Base-by-base conservation (phyloP, 2,888 invertebrate genomes). In the Spilosoma lubricipeda region DNA sequence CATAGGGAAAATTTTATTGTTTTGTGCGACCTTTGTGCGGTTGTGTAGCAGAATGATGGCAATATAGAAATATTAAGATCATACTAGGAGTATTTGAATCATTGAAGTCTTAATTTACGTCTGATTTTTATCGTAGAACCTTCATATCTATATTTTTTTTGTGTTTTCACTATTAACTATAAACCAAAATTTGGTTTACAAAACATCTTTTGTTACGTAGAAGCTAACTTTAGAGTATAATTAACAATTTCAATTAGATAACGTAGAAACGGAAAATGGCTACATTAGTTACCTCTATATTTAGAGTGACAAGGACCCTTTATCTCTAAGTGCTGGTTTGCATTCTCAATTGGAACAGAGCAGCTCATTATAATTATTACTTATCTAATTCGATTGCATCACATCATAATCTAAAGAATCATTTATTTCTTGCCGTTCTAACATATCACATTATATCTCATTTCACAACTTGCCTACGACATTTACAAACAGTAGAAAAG, bases 1-100 rank as follows among this genome's bases (percentile, higher is more conserved):
- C 86, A 84, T 81, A 81, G 77, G 80, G 80, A 81, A 83, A 78
- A 73, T 85, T 82, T 79, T 83, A 85, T 83, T 84, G 82, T 84
- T 83, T 80, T 78, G 81, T 78, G 71, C 71, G 76, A 78, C 77
- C 82, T 85, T 84, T 79, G 80, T 69, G 52, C 4, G 59, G 30
- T 13, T 67, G 27, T 52, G 52, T 66, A 27, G 20, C 39, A 66
- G 66, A 33, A 1, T 66, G n/a, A 39, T 52, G 39, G 66, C 56
- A 66, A 71, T 39, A 9, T 4, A 36, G 56, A 39, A 48, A 59
- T 59, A 23, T 70, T 59, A n/a, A 18, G 23, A 36, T 20, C 2
- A 13, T 15, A 23, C 66, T 36, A 36, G 27, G 13, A 27, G 1
- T 27, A 5, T 5, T 59, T 15, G 15, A 15, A 15, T 15, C 15